phyloP scores from a whole-genome alignment of 1,140 invertebrate genomes.

The Cydia splendana region DNA sequence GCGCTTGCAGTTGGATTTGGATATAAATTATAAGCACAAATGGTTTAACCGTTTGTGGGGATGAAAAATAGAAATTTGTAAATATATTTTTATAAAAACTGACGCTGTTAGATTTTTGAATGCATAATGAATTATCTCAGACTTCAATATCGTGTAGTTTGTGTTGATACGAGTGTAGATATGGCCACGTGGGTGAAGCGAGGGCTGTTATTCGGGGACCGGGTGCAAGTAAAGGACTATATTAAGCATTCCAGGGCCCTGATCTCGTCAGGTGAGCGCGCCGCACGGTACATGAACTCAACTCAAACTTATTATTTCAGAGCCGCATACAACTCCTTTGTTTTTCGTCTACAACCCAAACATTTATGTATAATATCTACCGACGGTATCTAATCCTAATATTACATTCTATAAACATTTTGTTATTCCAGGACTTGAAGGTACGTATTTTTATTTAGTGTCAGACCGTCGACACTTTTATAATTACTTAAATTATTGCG shows the following conservation, averaged over 20 bases:
- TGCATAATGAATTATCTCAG: neutral
- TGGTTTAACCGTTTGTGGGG: neutral
- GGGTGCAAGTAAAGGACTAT: constrained; percentile 73
- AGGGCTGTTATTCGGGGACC: constrained; percentile 69
- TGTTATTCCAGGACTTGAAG: neutral
- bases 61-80: neutral
- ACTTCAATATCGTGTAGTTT: constrained; percentile 28
- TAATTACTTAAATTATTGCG: neutral
- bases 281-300: constrained; percentile 58
- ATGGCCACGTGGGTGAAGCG: constrained; percentile 59
- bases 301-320: constrained; percentile 75
- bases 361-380: constrained; percentile 48
- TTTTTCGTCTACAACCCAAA: constrained; percentile 66
- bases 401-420: constrained; percentile 59
- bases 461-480: neutral
- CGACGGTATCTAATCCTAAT: constrained; percentile 62
- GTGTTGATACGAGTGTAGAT: constrained; percentile 25
- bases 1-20: constrained; percentile 24
- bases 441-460: neutral
- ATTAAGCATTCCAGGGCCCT: constrained; percentile 76
- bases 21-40: constrained; percentile 16
- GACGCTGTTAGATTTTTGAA: neutral
- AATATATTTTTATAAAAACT: constrained; percentile 44
- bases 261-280: constrained; percentile 73
- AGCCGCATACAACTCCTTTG: constrained; percentile 62